Evolutionary conservation across 1,140 invertebrate genomes (phyloP), one percentile per base, ranked within the genome.

Genomic region (Eufriesea mexicana): DNA sequence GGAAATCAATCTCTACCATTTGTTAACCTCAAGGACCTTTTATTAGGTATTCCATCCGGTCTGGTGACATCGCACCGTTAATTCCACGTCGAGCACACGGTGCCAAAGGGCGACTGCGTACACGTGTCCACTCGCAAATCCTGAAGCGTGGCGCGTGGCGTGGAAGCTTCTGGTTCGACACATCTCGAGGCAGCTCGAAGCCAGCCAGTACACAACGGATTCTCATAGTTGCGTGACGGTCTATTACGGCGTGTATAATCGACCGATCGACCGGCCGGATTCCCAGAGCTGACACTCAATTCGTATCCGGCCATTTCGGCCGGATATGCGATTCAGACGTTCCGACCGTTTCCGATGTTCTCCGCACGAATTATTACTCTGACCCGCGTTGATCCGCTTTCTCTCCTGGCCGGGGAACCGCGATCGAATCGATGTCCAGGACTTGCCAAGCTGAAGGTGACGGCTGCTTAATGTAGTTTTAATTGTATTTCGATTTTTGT

Each of bases 181-280:
- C 64, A 64, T 87, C 79, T 75, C 79, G 55, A 73, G 83, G 62
- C 61, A 55, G 59, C 64, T 88, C 66, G 78, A 79, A 85, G 54
- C 86, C 85, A 72, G 74, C 86, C 25, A 76, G 59, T 80, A 82
- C 79, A 89, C 86, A 80, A 86, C 80, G 80, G 86, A 83, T 86
- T 64, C 86, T 80, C 76, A 45, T 73, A 66, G 64, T n/a, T 51
- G 51, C 68, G 64, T 62, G 86, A 72, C 84, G 71, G 68, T 88
- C 84, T 84, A 86, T 89, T 86, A 88, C 86, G 28, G 59, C 62
- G 61, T 55, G 79, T 77, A 88, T 89, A 88, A 89, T 89, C 87
- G 84, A 81, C 73, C 86, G 74, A 62, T 84, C 84, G 84, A 84
- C 75, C 79, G 59, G 55, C 49, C 54, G 77, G 83, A 88, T 88